phyloP scores from a whole-genome alignment of 2,888 invertebrate genomes.

The Nomada hirtipes region DNA sequence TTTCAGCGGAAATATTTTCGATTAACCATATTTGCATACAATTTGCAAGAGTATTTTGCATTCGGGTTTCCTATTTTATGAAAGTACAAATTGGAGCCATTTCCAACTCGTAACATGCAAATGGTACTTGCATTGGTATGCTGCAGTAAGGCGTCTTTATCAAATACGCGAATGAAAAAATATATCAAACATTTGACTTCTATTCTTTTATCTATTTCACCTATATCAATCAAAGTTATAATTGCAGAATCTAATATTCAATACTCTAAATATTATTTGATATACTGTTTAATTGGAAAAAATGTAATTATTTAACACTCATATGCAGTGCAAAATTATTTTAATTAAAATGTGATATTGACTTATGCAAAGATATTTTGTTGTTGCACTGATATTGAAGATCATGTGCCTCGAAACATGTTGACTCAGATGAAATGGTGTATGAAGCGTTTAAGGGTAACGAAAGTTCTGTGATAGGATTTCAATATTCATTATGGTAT shows the following conservation, averaged over 20 bases:
- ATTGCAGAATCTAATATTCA: not conserved
- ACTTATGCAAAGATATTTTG: not conserved
- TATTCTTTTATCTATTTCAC: not conserved
- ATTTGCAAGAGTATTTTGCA: not conserved
- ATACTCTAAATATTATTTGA: not conserved
- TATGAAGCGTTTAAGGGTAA: not conserved
- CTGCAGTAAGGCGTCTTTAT: not conserved
- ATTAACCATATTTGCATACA: not conserved
- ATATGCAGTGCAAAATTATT: not conserved
- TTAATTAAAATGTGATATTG: not conserved
- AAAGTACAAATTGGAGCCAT: constrained; percentile 23
- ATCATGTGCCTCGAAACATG: not conserved
- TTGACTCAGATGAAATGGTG: not conserved
- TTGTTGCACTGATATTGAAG: not conserved
- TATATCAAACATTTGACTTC: constrained; percentile 7
- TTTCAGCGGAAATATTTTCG: not conserved
- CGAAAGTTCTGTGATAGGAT: not conserved
- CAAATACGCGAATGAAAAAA: constrained; percentile 15
- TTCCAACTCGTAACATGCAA: constrained; percentile 21
- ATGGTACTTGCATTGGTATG: constrained; percentile 21
- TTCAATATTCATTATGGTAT: not conserved
- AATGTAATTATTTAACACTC: not conserved
- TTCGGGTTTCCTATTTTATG: not conserved
- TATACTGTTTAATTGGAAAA: not conserved
- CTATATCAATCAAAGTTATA: not conserved